Evolutionary conservation across 2,797 vertebrate species (phyloP).

Genomic region (Diglossa cyanea): DNA sequence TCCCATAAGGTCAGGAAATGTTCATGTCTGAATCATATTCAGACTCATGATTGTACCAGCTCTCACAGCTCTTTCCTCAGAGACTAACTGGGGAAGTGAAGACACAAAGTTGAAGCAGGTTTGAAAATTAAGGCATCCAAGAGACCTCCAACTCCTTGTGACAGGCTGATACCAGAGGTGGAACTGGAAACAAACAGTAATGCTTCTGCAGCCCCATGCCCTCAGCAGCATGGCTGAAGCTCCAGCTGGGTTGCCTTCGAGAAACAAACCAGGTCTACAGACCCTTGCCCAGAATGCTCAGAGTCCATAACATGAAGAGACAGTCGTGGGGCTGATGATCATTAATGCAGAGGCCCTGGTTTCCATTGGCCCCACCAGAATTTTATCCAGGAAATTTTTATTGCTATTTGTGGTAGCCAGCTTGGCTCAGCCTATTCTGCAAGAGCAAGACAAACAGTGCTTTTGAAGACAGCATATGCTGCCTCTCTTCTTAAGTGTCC

Average conservation of each 20-base stretch:
- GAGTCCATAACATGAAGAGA: neutral
- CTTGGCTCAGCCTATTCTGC: neutral
- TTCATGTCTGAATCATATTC: neutral
- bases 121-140: neutral
- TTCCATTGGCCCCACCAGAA: rapidly evolving
- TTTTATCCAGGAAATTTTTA: neutral
- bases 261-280: neutral
- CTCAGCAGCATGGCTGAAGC: neutral
- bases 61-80: neutral
- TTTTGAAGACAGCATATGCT: neutral
- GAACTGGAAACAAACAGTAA: neutral
- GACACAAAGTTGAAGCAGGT: neutral
- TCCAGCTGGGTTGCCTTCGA: neutral
- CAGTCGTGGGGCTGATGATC: neutral
- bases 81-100: neutral
- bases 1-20: neutral
- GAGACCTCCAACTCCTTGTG: neutral
- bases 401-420: neutral
- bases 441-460: neutral
- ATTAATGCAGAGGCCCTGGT: neutral
- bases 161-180: neutral
- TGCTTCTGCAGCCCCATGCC: neutral
- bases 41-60: neutral
- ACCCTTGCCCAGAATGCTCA: neutral
- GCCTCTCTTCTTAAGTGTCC: neutral